These are phyloP conservation scores for Anarhynchus alexandrinus DNA, from an alignment of 2,113 vertebrate genomes.

Conservation along the genomic window DNA sequence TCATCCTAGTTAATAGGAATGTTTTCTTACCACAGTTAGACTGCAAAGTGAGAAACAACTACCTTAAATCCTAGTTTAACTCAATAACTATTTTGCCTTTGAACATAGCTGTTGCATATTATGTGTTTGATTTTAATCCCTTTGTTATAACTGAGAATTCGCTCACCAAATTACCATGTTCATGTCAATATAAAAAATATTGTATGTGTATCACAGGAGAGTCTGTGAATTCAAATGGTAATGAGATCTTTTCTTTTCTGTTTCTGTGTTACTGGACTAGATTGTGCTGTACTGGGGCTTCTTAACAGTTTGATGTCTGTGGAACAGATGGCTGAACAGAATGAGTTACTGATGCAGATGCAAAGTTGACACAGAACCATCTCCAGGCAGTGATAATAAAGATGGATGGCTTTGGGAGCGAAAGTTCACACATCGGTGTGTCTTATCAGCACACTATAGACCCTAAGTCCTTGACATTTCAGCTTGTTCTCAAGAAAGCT, in stretches of 20 bases:
- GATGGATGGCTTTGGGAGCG: conserved; percentile 9
- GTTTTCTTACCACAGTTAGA: background rate
- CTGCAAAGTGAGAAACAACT: background rate
- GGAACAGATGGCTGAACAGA: conserved; percentile 65
- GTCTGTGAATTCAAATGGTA: conserved; percentile 56
- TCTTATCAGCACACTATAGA: background rate
- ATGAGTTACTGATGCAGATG: conserved; percentile 60
- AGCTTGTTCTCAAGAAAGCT: background rate
- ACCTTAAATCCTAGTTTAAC: background rate
- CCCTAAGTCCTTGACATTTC: background rate
- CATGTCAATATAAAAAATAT: conserved; percentile 49
- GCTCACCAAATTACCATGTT: conserved; percentile 1
- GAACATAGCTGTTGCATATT: background rate
- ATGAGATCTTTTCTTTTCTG: conserved; percentile 41
- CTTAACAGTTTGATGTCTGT: conserved; percentile 52
- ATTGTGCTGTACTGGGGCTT: conserved; percentile 31
- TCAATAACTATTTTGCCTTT: background rate
- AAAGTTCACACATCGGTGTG: background rate
- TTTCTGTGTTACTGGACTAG: conserved; percentile 46
- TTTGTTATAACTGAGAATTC: background rate
- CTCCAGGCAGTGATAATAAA: conserved; percentile 33
- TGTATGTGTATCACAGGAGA: conserved; percentile 28
- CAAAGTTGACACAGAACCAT: conserved; percentile 56
- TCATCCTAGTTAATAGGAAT: background rate
- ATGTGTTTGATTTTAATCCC: background rate